Evolutionary conservation across 2,113 vertebrate genomes (phyloP), one percentile per base, ranked within the genome.

Genomic region (Oenanthe melanoleuca): DNA sequence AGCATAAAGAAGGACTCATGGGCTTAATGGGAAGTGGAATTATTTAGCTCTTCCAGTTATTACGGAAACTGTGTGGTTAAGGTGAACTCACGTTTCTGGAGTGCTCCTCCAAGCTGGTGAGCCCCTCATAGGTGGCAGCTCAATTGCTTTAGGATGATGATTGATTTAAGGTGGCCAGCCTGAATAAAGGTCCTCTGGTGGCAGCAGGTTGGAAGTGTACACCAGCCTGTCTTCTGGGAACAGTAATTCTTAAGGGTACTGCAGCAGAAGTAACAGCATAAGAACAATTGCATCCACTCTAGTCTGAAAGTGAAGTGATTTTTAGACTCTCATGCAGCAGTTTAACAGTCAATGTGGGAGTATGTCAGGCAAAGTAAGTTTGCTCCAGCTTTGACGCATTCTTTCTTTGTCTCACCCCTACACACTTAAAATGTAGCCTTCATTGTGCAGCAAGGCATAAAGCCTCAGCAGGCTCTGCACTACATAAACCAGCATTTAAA

Each of bases 141-240:
- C 57, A 75, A 25, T 69, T 79, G 8, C 23, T 38, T 79, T 53
- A 34, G 4, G 4, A 14, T 80, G 69, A 52, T 56, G 79, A 82
- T 34, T 89, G 63, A 90, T 93, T 69, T 83, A 72, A 94, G 50
- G 45, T 86, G 63, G 86, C 34, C 33, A 72, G 47, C 45, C 29
- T 75, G 45, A 75, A 63, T 69, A 73, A 91, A 89, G n/a, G 89
- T 95, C 95, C 89, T 94, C 91, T 96, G 81, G 63, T 80, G 84
- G 91, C 66, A 89, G 73, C 42, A 73, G 25, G 50, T 55, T 82
- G 84, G 50, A 93, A 95, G 44, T 69, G 80, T 92, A 55, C 70
- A 45, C 21, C 37, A 55, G 9, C 10, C 19, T 22, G n/a, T 73
- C 66, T 55, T 67, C 34, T 0, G 17, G 50, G 74, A 83, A 38